Evolutionary conservation across 2,888 invertebrate genomes (phyloP).

Genomic region (Argyra leucocephala): DNA sequence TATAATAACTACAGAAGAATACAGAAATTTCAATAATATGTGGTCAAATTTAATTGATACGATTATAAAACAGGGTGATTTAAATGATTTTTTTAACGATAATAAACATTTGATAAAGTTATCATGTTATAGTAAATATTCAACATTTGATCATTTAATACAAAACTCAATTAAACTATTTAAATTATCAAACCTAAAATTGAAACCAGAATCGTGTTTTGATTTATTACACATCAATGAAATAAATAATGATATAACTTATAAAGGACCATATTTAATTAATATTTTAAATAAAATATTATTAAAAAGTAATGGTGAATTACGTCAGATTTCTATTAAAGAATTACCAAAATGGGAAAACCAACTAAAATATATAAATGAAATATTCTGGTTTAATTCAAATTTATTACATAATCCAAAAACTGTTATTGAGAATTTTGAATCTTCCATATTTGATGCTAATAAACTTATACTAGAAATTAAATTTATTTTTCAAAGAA

Average conservation of each 20-base stretch:
- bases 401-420: constrained; percentile 27
- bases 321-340: constrained; percentile 34
- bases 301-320: constrained; percentile 31
- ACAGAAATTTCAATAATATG: constrained; percentile 24
- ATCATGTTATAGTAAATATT: constrained; percentile 31
- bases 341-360: constrained; percentile 34
- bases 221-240: constrained; percentile 22
- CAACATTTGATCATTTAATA: constrained; percentile 30
- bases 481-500: constrained; percentile 26
- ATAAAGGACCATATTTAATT: constrained; percentile 33
- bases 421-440: constrained; percentile 22
- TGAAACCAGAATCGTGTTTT: constrained; percentile 26
- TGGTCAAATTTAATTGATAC: constrained; percentile 24
- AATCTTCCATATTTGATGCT: constrained; percentile 25
- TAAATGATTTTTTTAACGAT: constrained; percentile 21
- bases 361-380: constrained; percentile 35
- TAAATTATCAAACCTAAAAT: constrained; percentile 31
- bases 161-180: constrained; percentile 23
- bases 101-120: constrained; percentile 24
- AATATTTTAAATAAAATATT: constrained; percentile 27
- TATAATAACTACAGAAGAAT: constrained; percentile 24
- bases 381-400: constrained; percentile 50
- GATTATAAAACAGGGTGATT: constrained; percentile 16
- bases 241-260: constrained; percentile 28
- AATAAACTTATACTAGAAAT: constrained; percentile 33